phyloP scores from a whole-genome alignment of 2,888 invertebrate species.

The Phengaris arion region DNA sequence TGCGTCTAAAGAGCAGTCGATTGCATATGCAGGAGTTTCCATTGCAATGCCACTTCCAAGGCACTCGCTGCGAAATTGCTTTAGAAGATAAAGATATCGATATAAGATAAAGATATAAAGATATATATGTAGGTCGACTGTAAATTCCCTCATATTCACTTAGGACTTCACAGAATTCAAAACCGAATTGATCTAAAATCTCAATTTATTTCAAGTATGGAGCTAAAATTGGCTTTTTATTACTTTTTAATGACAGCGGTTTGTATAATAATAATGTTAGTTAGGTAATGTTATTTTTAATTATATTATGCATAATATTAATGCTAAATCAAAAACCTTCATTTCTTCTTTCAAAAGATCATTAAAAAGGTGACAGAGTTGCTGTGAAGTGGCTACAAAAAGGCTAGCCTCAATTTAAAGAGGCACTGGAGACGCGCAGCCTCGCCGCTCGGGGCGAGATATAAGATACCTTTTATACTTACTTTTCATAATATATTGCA shows the following conservation, averaged over 20 bases:
- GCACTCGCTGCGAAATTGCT: neutral
- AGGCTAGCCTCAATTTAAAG: constrained; percentile 7
- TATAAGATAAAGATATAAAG: no score
- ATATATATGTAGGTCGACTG: neutral
- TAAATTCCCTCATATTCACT: neutral
- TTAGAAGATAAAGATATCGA: constrained; percentile 5
- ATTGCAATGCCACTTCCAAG: neutral
- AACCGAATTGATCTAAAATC: neutral
- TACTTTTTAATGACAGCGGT: no score
- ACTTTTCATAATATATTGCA: constrained; percentile 7
- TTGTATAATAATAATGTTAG: no score
- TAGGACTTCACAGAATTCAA: neutral
- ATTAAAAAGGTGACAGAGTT: constrained; percentile 14
- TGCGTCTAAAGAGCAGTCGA: neutral
- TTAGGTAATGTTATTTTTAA: no score
- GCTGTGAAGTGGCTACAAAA: neutral
- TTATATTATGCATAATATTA: neutral
- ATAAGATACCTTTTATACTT: constrained; percentile 1
- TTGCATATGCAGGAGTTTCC: constrained; percentile 13
- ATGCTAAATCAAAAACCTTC: neutral
- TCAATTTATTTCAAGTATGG: no score
- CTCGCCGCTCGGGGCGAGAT: neutral
- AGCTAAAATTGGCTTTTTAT: no score
- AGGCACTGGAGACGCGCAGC: constrained; percentile 1
- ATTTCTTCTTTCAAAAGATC: neutral